Conservation (phyloP, 2,888 invertebrate genomes). For the Drosophila barbarae region DNA sequence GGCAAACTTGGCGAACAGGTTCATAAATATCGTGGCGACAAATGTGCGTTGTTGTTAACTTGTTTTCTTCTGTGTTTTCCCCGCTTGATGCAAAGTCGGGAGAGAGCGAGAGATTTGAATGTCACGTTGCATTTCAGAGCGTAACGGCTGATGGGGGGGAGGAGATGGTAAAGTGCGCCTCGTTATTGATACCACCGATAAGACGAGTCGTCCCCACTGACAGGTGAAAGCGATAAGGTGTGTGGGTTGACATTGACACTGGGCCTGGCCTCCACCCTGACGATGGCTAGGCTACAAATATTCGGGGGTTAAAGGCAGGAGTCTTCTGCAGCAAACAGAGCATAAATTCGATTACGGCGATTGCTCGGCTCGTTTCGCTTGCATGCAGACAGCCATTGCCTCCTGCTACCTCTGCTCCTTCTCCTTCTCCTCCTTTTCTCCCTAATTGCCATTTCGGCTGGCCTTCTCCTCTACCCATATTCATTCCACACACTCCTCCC, state of each 20-base stretch:
- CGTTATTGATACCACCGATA: conserved; percentile 53
- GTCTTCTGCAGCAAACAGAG: conserved; percentile 39
- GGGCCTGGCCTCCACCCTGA: neutral
- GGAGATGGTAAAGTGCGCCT: neutral
- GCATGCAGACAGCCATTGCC: conserved; percentile 22
- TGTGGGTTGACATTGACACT: conserved; percentile 23
- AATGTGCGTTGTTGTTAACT: conserved; percentile 45
- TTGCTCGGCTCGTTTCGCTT: conserved; percentile 37
- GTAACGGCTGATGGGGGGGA: conserved; percentile 7
- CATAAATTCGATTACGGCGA: conserved; percentile 57
- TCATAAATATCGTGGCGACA: conserved; percentile 58
- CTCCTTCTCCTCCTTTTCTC: conserved; percentile 1
- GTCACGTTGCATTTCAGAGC: conserved; percentile 54
- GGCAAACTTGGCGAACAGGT: conserved; percentile 63
- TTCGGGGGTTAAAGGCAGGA: neutral
- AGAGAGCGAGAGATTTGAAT: conserved; percentile 59
- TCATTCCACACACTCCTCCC: neutral
- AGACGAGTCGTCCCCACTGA: neutral
- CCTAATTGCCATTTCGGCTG: neutral
- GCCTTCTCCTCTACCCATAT: neutral
- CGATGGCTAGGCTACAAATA: neutral
- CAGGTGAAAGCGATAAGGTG: conserved; percentile 52
- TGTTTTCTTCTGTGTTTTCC: conserved; percentile 16
- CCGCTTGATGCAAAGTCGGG: conserved; percentile 22
- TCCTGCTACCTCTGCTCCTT: neutral